These are phyloP conservation scores for Sorex maritimensis DNA, from an alignment of 2,797 vertebrate species.

Conservation along the genomic window DNA sequence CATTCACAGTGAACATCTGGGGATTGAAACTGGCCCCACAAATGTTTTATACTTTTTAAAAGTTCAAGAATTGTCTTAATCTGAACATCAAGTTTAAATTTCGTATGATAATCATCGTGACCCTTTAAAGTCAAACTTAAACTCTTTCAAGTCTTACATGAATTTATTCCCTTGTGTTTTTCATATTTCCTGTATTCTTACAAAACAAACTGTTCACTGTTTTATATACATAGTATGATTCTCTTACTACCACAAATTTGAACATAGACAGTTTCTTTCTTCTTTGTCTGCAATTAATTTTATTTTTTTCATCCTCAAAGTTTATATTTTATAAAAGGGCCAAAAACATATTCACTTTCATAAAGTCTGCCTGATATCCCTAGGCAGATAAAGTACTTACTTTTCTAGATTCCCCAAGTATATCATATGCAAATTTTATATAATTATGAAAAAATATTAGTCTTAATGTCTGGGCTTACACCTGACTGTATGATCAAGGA, in stretches of 20 bases:
- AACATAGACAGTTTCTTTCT: neutral
- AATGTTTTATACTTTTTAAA: conserved; percentile 28
- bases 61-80: neutral
- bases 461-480: neutral
- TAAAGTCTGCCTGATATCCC: conserved; percentile 31
- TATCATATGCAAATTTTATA: no score
- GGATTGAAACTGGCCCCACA: no score
- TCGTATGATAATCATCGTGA: neutral
- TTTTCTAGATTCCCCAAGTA: neutral
- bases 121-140: conserved; percentile 33
- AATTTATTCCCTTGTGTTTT: neutral
- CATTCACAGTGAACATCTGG: no score
- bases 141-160: conserved; percentile 27
- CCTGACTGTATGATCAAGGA: no score
- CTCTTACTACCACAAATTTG: neutral
- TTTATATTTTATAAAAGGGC: conserved; percentile 33
- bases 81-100: conserved; percentile 35
- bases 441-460: conserved; percentile 15
- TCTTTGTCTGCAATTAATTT: neutral
- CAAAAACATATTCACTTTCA: conserved; percentile 33
- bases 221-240: neutral
- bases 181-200: neutral
- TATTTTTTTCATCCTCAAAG: conserved; percentile 7
- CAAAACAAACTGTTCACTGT: conserved; percentile 1
- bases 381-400: neutral